Base-by-base conservation (phyloP, 2,888 invertebrate genomes). In the Thecophora atra region DNA sequence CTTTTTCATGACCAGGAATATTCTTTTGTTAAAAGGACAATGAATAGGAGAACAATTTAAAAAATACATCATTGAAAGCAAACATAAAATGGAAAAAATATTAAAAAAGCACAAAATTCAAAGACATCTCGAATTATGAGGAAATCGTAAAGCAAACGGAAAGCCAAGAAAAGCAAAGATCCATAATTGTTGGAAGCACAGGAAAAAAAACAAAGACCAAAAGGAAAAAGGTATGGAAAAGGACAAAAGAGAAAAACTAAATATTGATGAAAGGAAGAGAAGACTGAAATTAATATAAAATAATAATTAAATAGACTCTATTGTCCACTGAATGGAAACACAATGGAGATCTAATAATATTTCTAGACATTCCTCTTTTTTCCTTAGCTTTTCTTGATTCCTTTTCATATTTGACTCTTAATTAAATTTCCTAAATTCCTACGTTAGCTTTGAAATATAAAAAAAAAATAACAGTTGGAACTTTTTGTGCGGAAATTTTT, bases 11-110 rank as follows among this genome's bases (percentile, higher is more conserved):
- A 52, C 52, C 17, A 52, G 13, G 37, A 56, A 54, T 21, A 3
- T 54, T 11, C 21, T 8, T 54, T 54, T 51, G 51, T 51, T 24
- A 64, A 17, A 47, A 44, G 44, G 44, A 21, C 7, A 66, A 66
- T 52, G 28, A 17, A 21, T 51, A 66, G 37, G 5, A 51, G 17
- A 17, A 68, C 17, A 58, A 26, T 3, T 13, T n/a, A n/a, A 37
- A 51, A n/a, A 24, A 37, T 17, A 28, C 19, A 64, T 24, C 8
- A 44, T 42, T 19, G 37, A 19, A n/a, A 24, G 24, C 2, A 24
- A 4, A 21, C 26, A 56, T 19, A 56, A 56, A 56, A 56, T 8
- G 21, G 13, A 17, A 19, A 56, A 56, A 56, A 56, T 24, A 2
- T 8, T 37, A 11, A 37, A 37, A 37, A 37, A 6, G 37, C 11